phyloP scores from a whole-genome alignment of 2,888 invertebrate species.

The Acanthoscelides obtectus region DNA sequence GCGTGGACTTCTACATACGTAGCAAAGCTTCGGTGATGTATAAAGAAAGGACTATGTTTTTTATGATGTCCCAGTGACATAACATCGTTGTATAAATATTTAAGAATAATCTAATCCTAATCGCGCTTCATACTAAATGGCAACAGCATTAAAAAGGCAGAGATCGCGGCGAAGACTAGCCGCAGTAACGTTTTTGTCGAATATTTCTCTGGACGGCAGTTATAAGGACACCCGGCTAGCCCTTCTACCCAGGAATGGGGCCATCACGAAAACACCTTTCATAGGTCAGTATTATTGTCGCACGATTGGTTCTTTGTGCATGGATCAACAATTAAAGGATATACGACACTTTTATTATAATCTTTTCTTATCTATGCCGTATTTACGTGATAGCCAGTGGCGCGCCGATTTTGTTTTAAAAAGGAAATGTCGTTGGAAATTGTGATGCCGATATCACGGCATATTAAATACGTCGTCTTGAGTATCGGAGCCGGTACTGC shows the following conservation, averaged over 20 bases:
- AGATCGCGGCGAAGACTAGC: slow-evolving; percentile 82
- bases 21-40: slow-evolving; percentile 23
- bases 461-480: too few relatives aligned
- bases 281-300: slow-evolving; percentile 4
- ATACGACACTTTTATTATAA: not conserved
- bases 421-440: not conserved
- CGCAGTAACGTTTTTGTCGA: slow-evolving; percentile 89
- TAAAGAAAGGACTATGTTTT: slow-evolving; percentile 38
- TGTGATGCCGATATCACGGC: too few relatives aligned
- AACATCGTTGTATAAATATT: slow-evolving; percentile 10
- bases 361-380: not conserved
- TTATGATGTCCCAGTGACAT: slow-evolving; percentile 35
- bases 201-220: slow-evolving; percentile 91
- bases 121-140: slow-evolving; percentile 41
- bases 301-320: not conserved
- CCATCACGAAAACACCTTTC: slow-evolving; percentile 33
- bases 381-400: not conserved
- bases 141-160: slow-evolving; percentile 52
- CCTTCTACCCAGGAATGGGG: slow-evolving; percentile 46
- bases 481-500: too few relatives aligned
- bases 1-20: not conserved
- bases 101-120: not conserved
- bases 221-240: slow-evolving; percentile 67
- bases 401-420: not conserved
- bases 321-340: not conserved